A percentile compares a stretch with the other conserved stretches of the same genome.
phyloP scores from a whole-genome alignment of 2,113 vertebrate species.

The Salminus brasiliensis region DNA sequence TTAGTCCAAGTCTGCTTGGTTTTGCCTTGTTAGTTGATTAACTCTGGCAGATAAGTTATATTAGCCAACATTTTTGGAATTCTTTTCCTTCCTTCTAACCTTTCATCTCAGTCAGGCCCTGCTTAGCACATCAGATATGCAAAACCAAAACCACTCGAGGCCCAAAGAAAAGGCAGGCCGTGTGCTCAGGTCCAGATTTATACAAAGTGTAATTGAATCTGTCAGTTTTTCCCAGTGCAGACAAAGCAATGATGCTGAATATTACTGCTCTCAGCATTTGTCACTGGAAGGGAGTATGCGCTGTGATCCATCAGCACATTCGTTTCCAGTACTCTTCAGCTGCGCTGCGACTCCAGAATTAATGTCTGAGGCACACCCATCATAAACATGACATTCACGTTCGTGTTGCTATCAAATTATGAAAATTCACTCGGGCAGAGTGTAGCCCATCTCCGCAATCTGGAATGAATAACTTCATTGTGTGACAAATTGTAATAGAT shows the following conservation, averaged over 20 bases:
- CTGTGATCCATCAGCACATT: conserved; percentile 15
- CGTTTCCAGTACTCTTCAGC: conserved; percentile 10
- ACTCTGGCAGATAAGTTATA: too few relatives aligned
- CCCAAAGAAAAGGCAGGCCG: background rate
- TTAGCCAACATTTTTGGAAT: too few relatives aligned
- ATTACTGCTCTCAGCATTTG: background rate
- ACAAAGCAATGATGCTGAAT: background rate
- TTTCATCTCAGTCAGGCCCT: background rate
- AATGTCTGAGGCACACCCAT: background rate
- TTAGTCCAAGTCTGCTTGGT: too few relatives aligned
- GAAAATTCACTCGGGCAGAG: background rate
- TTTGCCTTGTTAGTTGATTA: too few relatives aligned
- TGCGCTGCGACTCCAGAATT: background rate
- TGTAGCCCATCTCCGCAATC: conserved; percentile 10
- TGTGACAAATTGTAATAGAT: too few relatives aligned
- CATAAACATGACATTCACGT: conserved; percentile 8
- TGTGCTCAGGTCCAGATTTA: background rate
- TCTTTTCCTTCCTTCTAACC: too few relatives aligned
- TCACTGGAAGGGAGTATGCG: background rate
- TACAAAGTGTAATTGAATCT: conserved; percentile 16
- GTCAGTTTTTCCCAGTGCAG: conserved; percentile 2
- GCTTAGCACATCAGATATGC: background rate
- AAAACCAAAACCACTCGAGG: background rate
- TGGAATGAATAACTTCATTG: conserved; percentile 11
- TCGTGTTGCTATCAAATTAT: conserved; percentile 14